Base-by-base conservation (phyloP, 2,797 vertebrate species). In the Enteromius treurensis region DNA sequence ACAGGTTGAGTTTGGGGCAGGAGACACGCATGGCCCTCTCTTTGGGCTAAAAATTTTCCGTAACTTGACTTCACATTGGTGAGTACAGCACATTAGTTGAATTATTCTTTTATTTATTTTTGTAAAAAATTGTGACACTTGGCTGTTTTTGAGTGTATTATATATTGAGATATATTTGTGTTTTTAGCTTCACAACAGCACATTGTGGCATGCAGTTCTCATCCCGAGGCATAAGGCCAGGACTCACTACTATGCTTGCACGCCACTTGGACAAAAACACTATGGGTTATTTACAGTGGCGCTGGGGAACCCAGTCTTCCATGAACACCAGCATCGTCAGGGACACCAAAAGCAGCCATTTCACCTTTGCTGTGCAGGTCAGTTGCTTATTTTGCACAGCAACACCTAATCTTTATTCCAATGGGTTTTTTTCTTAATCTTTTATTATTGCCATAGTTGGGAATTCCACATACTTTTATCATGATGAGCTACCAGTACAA, bases 401-500 rank as follows among this genome's bases (percentile, higher is more conserved):
- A 76, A 3, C 32, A 15, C 29, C 9, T 47, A 17, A 37, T 60
- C 58, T 55, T 88, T 68, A 83, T 84, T 58, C 77, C 84, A 80
- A 70, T n/a, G 13, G 15, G 71, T 73, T 60, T 19, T 47, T 82
- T 79, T 78, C 15, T 17, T 65, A 9, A 77, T 64, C 77, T 42
- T 86, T 70, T 69, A 75, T 82, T 49, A 42, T 81, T 29, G 29
- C 70, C 88, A 83, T 94, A 99, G 98, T 95, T 99, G 77, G 98
- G 98, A 84, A 96, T 99, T 89, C 98, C 97, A 53, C 97, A 99
- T 90, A 97, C 96, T 79, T 99, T 99, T 80, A 87, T 96, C 88
- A 96, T 98, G 95, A 94, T 98, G 95, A 99, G 98, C 92, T 99
- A 98, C 86, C 98, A 99, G 90, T 97, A 99, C 93, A 99, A 99